A percentile compares a stretch with the other conserved stretches of the same genome.
Evolutionary conservation across 1,140 invertebrate species (phyloP).

Genomic region (Eciton burchellii): DNA sequence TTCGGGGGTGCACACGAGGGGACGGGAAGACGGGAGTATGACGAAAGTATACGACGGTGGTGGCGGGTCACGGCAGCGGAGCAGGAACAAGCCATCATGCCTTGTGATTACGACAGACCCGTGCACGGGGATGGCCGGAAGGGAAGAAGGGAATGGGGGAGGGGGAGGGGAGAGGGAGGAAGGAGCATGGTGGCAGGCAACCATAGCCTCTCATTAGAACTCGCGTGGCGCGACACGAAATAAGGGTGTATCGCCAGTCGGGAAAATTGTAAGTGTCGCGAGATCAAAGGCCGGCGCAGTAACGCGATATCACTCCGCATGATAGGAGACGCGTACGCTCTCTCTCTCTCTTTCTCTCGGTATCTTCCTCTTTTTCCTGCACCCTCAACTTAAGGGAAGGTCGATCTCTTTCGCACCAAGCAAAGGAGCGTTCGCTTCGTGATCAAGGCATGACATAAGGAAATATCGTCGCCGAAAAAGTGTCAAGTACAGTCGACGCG

Average conservation of each 20-base stretch:
- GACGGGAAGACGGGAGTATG: conserved; percentile 37
- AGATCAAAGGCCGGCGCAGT: conserved; percentile 84
- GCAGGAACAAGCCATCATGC: conserved; percentile 81
- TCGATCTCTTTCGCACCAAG: conserved; percentile 39
- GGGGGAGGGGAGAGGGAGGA: background rate
- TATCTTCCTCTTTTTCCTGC: conserved; percentile 22
- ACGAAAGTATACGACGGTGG: conserved; percentile 66
- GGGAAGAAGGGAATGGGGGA: conserved; percentile 15
- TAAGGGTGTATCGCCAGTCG: conserved; percentile 85
- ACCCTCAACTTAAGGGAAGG: background rate
- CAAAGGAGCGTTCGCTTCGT: background rate
- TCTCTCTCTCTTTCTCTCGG: conserved; percentile 24
- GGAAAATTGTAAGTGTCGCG: conserved; percentile 86
- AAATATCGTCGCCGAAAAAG: conserved; percentile 64
- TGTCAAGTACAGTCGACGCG: conserved; percentile 63
- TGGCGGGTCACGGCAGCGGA: conserved; percentile 66
- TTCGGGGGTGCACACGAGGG: background rate
- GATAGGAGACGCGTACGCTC: conserved; percentile 63
- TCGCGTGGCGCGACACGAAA: conserved; percentile 84
- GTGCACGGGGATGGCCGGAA: conserved; percentile 22
- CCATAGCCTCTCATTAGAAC: conserved; percentile 85
- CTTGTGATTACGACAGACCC: conserved; percentile 82
- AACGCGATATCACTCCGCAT: conserved; percentile 84
- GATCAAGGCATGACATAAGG: conserved; percentile 57
- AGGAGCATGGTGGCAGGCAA: conserved; percentile 63